Base-by-base conservation (phyloP, 2,113 vertebrate genomes). In the Crotophaga sulcirostris region DNA sequence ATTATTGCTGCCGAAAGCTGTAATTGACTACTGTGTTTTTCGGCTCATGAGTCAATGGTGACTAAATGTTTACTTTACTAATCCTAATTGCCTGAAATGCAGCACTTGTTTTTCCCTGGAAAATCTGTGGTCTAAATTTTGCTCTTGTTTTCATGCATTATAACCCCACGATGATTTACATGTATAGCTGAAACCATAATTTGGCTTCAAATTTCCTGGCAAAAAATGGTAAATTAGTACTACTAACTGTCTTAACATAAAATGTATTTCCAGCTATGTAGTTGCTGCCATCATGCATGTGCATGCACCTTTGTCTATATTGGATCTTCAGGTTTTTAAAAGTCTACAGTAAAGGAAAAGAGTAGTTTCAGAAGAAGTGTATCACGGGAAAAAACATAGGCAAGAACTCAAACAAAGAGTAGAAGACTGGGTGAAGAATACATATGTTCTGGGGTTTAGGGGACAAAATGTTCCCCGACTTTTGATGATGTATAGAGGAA, bases 1-100 rank as follows among this genome's bases (percentile, higher is more conserved):
- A 97, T 97, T 93, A 97, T 76, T 95, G 96, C 95, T 95, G 96
- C 94, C 2, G 26, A 98, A 97, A 97, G 95, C 97, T 91, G 96
- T 91, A 94, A 93, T 95, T 96, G 97, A 97, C 97, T 96, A 87
- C 94, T 94, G 92, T 82, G 60, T 93, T 96, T 90, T 97, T 97
- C 69, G 40, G 94, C 93, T 94, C 87, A 81, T 98, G 97, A 97
- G 97, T 98, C 98, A 98, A 93, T 90, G 95, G 93, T 98, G 98
- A 98, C 96, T 97, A 97, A 98, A 77, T 82, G 31, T 80, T 93
- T 95, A 93, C 96, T 96, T 94, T 97, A 29, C 66, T 74, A 89
- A 83, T 97, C 92, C 96, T 97, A 97, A 92, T 97, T 97, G 96
- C 97, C 96, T 96, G 77, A 44, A 93, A 96, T 90, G 94, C 76